These are phyloP conservation scores for Hirundichthys speculiger DNA, from an alignment of 2,113 vertebrate species.

Conservation along the genomic window DNA sequence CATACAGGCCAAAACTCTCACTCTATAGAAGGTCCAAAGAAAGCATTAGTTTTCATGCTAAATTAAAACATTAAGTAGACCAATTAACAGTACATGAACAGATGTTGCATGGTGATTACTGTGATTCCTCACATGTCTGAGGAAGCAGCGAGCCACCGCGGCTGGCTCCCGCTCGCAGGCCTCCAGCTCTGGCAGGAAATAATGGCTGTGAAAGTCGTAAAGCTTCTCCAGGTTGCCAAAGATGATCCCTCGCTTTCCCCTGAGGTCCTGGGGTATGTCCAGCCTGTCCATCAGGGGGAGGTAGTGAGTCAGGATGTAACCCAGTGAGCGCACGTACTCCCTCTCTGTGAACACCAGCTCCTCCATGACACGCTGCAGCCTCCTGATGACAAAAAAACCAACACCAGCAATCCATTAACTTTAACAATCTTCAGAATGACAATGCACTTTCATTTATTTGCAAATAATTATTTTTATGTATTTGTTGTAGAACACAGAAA, in stretches of 20 bases:
- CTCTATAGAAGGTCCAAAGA: slow-evolving; percentile 55
- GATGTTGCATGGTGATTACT: neutral
- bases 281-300: slow-evolving; percentile 79
- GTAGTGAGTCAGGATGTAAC: slow-evolving; percentile 81
- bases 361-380: slow-evolving; percentile 80
- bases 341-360: slow-evolving; percentile 83
- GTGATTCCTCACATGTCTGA: slow-evolving; percentile 76
- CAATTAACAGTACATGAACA: neutral
- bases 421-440: no score
- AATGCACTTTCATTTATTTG: no score
- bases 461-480: no score
- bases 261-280: slow-evolving; percentile 81
- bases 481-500: no score
- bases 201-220: slow-evolving; percentile 80
- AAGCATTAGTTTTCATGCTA: neutral
- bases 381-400: slow-evolving; percentile 60
- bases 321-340: slow-evolving; percentile 79
- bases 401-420: neutral
- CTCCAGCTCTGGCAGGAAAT: slow-evolving; percentile 82
- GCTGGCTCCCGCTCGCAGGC: slow-evolving; percentile 75
- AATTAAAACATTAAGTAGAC: neutral
- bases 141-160: slow-evolving; percentile 80
- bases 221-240: slow-evolving; percentile 85
- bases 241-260: slow-evolving; percentile 80
- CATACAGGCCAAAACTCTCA: slow-evolving; percentile 81